phyloP scores from a whole-genome alignment of 1,140 invertebrate genomes.

The Luehdorfia chinensis region DNA sequence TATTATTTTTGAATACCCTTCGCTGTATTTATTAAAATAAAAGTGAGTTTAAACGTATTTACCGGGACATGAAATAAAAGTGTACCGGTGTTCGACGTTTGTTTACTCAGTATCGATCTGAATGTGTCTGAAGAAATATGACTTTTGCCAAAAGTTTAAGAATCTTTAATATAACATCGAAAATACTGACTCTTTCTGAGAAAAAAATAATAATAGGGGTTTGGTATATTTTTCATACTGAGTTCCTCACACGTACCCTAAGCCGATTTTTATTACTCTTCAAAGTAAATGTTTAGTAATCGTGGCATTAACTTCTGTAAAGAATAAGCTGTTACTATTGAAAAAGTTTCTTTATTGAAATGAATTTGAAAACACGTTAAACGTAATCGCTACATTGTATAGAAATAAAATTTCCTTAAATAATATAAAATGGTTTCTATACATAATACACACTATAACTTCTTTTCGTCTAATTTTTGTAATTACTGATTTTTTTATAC shows the following conservation, averaged over 20 bases:
- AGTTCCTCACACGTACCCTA: conserved; percentile 40
- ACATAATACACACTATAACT: too few species aligned
- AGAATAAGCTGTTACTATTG: background rate
- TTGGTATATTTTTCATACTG: conserved; percentile 32
- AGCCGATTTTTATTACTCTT: conserved; percentile 57
- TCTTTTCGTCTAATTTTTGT: too few species aligned
- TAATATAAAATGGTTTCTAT: too few species aligned
- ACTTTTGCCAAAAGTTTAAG: conserved; percentile 27
- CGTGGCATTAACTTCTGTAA: conserved; percentile 14
- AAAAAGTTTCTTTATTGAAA: too few species aligned
- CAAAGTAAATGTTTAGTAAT: conserved; percentile 39
- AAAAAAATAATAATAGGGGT: conserved; percentile 19
- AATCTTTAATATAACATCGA: conserved; percentile 15
- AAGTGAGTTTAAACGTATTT: conserved; percentile 45
- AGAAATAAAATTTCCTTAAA: too few species aligned
- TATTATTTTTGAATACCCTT: too few species aligned
- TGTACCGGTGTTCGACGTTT: conserved; percentile 37
- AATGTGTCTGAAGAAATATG: conserved; percentile 30
- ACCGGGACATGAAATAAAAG: conserved; percentile 44
- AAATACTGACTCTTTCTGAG: conserved; percentile 13
- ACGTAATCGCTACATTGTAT: too few species aligned
- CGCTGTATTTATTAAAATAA: conserved; percentile 37
- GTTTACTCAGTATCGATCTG: conserved; percentile 37
- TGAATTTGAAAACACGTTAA: too few species aligned
- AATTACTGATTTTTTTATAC: too few species aligned